Conservation (phyloP, 2,113 vertebrate species). For the Noturus placidus region DNA sequence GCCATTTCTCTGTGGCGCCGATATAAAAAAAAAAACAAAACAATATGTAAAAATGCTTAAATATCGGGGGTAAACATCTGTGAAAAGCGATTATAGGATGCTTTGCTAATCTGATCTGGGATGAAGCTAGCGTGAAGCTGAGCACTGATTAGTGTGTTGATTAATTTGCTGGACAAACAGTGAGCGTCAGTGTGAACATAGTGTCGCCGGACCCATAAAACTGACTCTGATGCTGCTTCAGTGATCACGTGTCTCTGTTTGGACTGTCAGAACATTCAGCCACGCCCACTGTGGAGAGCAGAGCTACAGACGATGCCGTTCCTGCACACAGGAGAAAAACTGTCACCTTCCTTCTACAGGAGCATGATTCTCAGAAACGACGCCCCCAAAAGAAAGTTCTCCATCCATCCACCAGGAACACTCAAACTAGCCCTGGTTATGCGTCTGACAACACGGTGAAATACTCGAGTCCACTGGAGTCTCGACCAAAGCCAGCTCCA, state of each 20-base stretch:
- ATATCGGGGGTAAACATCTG: no score
- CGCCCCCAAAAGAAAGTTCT: neutral
- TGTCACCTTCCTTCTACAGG: neutral
- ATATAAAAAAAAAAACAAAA: no score
- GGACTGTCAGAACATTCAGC: neutral
- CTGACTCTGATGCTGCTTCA: neutral
- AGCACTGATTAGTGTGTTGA: neutral
- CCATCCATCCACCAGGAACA: neutral
- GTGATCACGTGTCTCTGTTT: neutral
- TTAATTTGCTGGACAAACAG: neutral
- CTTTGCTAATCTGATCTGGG: neutral
- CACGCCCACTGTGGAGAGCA: conserved; percentile 39
- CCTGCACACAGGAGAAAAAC: conserved; percentile 8
- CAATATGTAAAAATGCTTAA: no score
- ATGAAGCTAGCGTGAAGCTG: neutral
- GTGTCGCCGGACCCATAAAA: no score
- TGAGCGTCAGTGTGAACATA: neutral
- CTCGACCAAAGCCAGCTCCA: neutral
- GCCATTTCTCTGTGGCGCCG: no score
- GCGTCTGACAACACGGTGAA: neutral
- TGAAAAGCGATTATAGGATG: no score
- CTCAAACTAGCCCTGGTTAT: neutral
- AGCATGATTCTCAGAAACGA: neutral
- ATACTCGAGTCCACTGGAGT: neutral
- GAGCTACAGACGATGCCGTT: neutral